phyloP scores from a whole-genome alignment of 2,888 invertebrate species.

The Anagyrus pseudococci region DNA sequence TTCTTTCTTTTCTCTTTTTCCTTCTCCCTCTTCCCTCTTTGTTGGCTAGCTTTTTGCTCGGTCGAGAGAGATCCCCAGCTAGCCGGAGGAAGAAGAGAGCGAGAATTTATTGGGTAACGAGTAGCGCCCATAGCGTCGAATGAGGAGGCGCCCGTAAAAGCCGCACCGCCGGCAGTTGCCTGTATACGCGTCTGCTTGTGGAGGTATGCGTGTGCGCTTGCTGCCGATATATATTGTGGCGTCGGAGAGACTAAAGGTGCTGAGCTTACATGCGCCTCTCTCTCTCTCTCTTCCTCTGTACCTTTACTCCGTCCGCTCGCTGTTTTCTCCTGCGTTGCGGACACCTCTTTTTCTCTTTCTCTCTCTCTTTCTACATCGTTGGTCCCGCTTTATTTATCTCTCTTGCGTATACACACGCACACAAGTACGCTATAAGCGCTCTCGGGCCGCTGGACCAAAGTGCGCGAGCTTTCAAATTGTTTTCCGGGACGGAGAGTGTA shows the following conservation, averaged over 20 bases:
- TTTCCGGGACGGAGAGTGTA: too few species aligned
- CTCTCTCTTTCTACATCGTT: not conserved
- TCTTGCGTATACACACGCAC: too few species aligned
- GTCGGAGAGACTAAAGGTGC: constrained; percentile 22
- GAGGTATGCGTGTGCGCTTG: too few species aligned
- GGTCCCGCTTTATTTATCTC: too few species aligned
- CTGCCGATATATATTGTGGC: constrained; percentile 43
- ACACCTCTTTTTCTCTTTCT: not conserved
- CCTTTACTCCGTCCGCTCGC: not conserved
- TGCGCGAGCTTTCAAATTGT: too few species aligned
- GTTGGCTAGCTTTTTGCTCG: too few species aligned
- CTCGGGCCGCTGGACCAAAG: too few species aligned
- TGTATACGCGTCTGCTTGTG: not conserved
- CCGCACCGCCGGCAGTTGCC: constrained; percentile 17
- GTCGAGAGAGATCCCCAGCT: too few species aligned
- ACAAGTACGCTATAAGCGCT: too few species aligned
- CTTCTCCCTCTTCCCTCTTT: not conserved
- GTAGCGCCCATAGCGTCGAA: constrained; percentile 41
- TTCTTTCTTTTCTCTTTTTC: too few species aligned
- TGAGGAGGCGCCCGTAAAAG: constrained; percentile 48
- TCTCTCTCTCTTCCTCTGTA: not conserved
- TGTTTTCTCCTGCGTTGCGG: too few species aligned
- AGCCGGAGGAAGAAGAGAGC: constrained; percentile 8
- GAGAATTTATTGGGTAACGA: constrained; percentile 48
- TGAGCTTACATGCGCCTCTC: constrained; percentile 31